Conservation (phyloP, 2,113 vertebrate species). For the Colaptes auratus region DNA sequence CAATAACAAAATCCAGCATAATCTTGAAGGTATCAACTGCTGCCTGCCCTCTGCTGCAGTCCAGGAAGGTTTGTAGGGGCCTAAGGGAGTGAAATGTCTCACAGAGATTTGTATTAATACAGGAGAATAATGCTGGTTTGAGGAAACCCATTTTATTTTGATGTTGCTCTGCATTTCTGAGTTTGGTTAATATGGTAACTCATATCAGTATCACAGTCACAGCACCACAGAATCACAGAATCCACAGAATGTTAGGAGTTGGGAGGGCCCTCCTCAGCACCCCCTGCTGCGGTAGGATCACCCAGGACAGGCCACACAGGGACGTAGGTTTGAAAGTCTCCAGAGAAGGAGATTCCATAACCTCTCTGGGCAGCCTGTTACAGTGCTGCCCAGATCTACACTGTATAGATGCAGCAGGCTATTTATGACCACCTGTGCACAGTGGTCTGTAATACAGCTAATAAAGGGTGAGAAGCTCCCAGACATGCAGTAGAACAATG, state of each 20-base stretch:
- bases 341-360: too few species aligned
- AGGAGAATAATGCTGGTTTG: not conserved
- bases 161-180: not conserved
- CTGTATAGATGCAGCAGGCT: not conserved
- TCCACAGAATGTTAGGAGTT: too few species aligned
- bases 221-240: too few species aligned
- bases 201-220: not conserved
- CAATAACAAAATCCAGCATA: conserved; percentile 5
- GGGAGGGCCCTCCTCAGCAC: too few species aligned
- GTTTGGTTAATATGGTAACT: conserved; percentile 1
- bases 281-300: too few species aligned
- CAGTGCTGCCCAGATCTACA: not conserved
- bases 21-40: conserved; percentile 19
- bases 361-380: too few species aligned
- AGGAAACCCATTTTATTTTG: not conserved
- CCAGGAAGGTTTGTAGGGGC: not conserved
- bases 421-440: not conserved
- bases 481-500: not conserved
- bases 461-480: conserved; percentile 2
- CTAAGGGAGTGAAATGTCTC: not conserved
- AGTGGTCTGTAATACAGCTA: not conserved
- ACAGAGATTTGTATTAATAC: not conserved
- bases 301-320: too few species aligned
- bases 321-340: too few species aligned
- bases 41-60: not conserved